Conservation (phyloP, 2,797 vertebrate genomes). For the Falco biarmicus region DNA sequence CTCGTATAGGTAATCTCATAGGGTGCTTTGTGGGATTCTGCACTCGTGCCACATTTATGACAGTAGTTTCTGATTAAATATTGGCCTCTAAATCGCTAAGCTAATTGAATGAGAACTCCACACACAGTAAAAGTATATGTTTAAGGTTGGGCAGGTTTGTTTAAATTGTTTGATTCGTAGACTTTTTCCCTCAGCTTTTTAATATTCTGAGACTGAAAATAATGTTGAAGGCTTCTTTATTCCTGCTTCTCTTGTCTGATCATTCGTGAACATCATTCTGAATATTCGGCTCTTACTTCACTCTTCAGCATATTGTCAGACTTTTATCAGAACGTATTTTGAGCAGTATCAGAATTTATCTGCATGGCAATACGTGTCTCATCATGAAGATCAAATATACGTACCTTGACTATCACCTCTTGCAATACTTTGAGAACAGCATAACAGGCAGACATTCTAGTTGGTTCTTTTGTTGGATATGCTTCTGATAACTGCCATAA, state of each 20-base stretch:
- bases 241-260: background rate
- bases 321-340: background rate
- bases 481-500: background rate
- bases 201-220: background rate
- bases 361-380: background rate
- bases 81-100: background rate
- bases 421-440: background rate
- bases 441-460: background rate
- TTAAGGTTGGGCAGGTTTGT: background rate
- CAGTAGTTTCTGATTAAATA: background rate
- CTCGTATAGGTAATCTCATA: background rate
- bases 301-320: background rate
- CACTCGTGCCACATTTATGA: accelerated
- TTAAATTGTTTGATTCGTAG: background rate
- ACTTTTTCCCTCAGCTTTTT: background rate
- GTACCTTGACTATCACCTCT: background rate
- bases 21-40: background rate
- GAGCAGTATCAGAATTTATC: background rate
- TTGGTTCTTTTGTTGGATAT: background rate
- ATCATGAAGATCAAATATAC: background rate
- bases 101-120: background rate
- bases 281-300: background rate
- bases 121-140: background rate
- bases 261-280: background rate
- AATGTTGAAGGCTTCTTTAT: background rate